Evolutionary conservation across 2,113 vertebrate species (phyloP).

Genomic region (Phylloscopus trochiloides): DNA sequence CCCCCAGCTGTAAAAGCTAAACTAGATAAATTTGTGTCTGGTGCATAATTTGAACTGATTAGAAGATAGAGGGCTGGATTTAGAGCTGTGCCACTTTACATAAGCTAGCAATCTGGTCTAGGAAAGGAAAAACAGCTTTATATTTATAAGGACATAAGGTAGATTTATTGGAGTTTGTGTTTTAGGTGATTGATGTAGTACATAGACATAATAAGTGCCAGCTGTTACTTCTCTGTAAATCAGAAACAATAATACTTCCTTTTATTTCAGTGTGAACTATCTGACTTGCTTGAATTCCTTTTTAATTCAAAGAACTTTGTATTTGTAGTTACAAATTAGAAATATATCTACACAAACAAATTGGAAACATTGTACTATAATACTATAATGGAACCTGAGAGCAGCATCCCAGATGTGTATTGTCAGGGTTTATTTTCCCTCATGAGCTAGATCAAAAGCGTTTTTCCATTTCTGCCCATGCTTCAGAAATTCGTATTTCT

Average conservation of each 20-base stretch:
- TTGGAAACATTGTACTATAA: not conserved
- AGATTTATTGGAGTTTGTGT: constrained; percentile 32
- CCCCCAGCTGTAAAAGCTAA: not conserved
- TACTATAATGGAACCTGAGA: not conserved
- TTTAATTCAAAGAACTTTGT: not conserved
- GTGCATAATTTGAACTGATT: not conserved
- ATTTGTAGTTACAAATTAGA: not conserved
- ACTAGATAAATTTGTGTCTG: not conserved
- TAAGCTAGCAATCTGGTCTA: constrained; percentile 15
- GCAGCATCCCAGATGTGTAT: not conserved
- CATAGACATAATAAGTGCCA: constrained; percentile 39
- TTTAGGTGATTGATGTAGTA: constrained; percentile 38
- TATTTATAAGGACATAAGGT: constrained; percentile 24
- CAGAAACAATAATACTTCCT: constrained; percentile 19
- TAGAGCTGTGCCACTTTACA: not conserved
- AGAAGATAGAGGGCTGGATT: not conserved
- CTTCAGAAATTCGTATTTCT: not conserved
- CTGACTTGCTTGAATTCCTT: not conserved
- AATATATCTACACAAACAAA: not conserved
- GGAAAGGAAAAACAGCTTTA: constrained; percentile 18
- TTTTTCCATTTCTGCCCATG: not conserved
- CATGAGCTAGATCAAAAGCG: not conserved
- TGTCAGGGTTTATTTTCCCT: not conserved
- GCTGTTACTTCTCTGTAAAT: constrained; percentile 33
- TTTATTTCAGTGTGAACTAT: constrained; percentile 1